Percentiles rank a stretch among this genome's conserved stretches.
phyloP scores from a whole-genome alignment of 1,140 invertebrate species.

The Aleiodes sp. region DNA sequence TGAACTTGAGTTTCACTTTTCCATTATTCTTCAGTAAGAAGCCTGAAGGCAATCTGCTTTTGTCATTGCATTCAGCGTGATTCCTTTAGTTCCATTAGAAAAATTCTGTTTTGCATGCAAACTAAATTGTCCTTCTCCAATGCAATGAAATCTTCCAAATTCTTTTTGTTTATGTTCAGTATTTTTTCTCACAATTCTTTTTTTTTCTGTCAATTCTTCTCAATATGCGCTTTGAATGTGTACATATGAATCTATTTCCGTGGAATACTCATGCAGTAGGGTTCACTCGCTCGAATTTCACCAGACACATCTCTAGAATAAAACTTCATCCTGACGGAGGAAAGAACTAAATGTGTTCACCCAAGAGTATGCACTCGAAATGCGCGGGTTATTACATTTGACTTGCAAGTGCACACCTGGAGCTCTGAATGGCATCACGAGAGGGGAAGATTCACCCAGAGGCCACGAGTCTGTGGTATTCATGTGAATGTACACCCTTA shows the following conservation, averaged over 20 bases:
- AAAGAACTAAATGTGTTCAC: background rate
- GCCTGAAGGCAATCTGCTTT: background rate
- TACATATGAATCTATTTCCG: too few species aligned
- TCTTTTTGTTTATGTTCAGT: too few species aligned
- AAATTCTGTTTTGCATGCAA: background rate
- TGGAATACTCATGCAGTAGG: conserved; percentile 19
- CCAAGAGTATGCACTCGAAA: background rate
- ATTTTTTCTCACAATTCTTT: too few species aligned
- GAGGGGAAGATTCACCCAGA: conserved; percentile 10
- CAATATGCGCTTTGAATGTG: too few species aligned
- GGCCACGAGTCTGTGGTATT: conserved; percentile 26
- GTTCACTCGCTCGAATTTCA: background rate
- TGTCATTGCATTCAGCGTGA: background rate
- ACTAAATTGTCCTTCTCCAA: background rate
- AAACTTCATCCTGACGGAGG: background rate
- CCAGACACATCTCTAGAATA: background rate
- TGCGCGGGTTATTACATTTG: conserved; percentile 30
- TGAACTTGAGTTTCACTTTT: background rate
- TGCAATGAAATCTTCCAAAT: too few species aligned
- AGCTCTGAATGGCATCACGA: background rate
- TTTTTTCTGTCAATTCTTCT: too few species aligned
- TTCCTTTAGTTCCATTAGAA: background rate
- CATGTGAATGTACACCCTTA: conserved; percentile 26
- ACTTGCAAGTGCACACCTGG: conserved; percentile 30
- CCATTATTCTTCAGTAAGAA: background rate